Evolutionary conservation across 1,140 invertebrate genomes (phyloP).

Genomic region (Lutraria rhynchaena): DNA sequence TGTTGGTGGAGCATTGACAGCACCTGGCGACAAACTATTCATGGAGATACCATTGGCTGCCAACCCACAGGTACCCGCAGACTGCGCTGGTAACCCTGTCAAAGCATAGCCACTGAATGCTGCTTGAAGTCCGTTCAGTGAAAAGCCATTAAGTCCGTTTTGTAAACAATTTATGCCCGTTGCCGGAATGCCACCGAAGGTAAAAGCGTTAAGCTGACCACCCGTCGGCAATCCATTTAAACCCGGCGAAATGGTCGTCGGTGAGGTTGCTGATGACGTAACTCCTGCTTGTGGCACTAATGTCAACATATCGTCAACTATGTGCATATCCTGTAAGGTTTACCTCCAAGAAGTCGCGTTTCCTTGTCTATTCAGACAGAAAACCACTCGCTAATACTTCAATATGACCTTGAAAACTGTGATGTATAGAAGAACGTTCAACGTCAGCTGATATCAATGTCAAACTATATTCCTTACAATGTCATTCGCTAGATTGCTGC

Average conservation of each 20-base stretch:
- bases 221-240: conserved; percentile 21
- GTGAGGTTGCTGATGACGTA: conserved; percentile 19
- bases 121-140: conserved; percentile 35
- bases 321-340: conserved; percentile 11
- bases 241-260: conserved; percentile 25
- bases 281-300: conserved; percentile 29
- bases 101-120: conserved; percentile 40
- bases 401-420: too few species aligned
- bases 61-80: conserved; percentile 1
- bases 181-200: conserved; percentile 20
- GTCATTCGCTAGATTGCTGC: too few species aligned
- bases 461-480: too few species aligned
- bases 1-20: background rate
- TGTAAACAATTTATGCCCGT: conserved; percentile 28
- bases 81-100: conserved; percentile 20
- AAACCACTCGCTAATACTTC: too few species aligned
- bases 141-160: conserved; percentile 20
- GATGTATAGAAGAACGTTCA: too few species aligned
- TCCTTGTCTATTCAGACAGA: too few species aligned
- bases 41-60: background rate
- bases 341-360: too few species aligned
- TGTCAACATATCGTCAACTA: conserved; percentile 31
- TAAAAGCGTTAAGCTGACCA: conserved; percentile 39
- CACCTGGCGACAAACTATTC: background rate
- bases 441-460: too few species aligned